Evolutionary conservation across 2,113 vertebrate genomes (phyloP).

Genomic region (Drymodes brunneopygia): DNA sequence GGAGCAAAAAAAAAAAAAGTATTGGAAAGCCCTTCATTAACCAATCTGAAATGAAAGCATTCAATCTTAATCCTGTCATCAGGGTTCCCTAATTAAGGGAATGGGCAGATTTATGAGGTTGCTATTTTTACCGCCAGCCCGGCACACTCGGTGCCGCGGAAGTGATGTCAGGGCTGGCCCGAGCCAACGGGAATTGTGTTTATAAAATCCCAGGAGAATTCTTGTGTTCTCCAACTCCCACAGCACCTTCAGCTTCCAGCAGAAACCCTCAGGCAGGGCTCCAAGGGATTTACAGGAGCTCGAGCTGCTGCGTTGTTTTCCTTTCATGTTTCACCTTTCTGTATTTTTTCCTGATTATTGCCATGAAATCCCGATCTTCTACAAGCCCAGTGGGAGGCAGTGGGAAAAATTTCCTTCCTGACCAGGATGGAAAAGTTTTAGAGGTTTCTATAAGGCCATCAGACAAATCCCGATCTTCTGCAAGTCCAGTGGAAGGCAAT

Average conservation of each 20-base stretch:
- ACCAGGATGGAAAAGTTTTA: neutral
- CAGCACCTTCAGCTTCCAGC: constrained; percentile 13
- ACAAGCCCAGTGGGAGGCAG: neutral
- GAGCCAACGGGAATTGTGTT: constrained; percentile 59
- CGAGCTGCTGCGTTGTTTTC: neutral
- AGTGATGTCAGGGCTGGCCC: constrained; percentile 60
- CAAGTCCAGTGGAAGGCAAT: neutral
- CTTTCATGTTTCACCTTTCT: neutral
- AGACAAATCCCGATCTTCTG: neutral
- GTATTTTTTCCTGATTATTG: neutral
- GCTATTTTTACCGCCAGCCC: constrained; percentile 62
- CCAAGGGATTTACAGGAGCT: neutral
- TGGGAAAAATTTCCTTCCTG: neutral
- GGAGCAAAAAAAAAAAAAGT: neutral
- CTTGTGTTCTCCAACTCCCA: constrained; percentile 39
- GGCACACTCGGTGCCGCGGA: constrained; percentile 54
- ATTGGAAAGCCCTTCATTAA: constrained; percentile 34
- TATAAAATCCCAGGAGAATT: constrained; percentile 48
- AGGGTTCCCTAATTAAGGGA: constrained; percentile 58
- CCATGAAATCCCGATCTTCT: accelerated
- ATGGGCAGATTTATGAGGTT: constrained; percentile 54
- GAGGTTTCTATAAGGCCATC: neutral
- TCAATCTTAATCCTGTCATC: constrained; percentile 55
- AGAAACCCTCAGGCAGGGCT: neutral
- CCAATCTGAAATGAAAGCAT: constrained; percentile 15